These are phyloP conservation scores for Scartelaos histophorus DNA, from an alignment of 2,113 vertebrate species.

Conservation along the genomic window DNA sequence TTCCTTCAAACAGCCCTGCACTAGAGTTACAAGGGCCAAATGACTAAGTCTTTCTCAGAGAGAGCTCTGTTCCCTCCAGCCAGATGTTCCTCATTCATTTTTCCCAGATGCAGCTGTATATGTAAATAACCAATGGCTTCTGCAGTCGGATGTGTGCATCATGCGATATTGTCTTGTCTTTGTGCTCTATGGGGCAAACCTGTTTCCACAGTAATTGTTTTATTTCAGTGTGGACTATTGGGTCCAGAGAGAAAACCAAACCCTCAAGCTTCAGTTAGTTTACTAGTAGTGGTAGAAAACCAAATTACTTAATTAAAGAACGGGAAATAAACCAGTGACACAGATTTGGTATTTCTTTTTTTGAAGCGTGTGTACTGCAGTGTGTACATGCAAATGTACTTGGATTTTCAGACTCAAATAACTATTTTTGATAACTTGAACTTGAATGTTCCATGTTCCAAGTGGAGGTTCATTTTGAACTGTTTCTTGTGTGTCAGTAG, in stretches of 20 bases:
- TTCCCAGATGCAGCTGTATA: constrained; percentile 72
- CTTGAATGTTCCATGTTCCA: constrained; percentile 19
- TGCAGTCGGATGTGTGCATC: constrained; percentile 60
- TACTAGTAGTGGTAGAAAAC: too few species aligned
- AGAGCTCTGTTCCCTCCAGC: constrained; percentile 47
- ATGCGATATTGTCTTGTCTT: constrained; percentile 51
- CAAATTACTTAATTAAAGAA: too few species aligned
- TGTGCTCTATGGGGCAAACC: constrained; percentile 28
- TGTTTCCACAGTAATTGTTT: constrained; percentile 42
- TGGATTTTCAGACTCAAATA: background rate
- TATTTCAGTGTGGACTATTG: constrained; percentile 25
- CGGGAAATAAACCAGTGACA: too few species aligned
- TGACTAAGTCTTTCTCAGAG: constrained; percentile 36
- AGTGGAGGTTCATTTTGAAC: constrained; percentile 36
- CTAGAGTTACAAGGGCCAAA: constrained; percentile 54
- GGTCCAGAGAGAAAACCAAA: too few species aligned
- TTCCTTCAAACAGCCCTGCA: constrained; percentile 42
- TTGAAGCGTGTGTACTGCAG: background rate
- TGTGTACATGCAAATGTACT: background rate
- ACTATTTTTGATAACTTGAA: constrained; percentile 22
- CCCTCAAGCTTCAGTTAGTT: too few species aligned
- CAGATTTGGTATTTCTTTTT: too few species aligned
- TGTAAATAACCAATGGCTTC: constrained; percentile 80
- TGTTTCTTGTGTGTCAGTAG: constrained; percentile 19
- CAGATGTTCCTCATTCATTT: constrained; percentile 81